A percentile compares a stretch with the other conserved stretches of the same genome.
Conservation (phyloP, 2,113 vertebrate genomes). For the Otus sunia region DNA sequence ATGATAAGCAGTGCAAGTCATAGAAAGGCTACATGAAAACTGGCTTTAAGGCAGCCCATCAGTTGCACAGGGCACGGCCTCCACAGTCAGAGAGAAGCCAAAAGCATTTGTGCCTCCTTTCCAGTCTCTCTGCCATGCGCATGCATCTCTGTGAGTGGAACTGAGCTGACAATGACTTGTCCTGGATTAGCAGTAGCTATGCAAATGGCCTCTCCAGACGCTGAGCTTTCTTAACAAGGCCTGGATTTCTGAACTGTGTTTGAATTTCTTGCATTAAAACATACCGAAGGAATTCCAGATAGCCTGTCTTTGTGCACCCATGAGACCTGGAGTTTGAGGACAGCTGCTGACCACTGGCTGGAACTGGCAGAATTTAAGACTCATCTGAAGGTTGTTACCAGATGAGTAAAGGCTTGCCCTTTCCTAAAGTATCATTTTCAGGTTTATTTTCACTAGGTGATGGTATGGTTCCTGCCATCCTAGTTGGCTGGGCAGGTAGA, state of each 20-base stretch:
- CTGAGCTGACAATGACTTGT: not conserved
- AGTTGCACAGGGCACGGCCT: not conserved
- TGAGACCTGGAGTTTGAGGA: accelerated
- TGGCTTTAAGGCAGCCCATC: not conserved
- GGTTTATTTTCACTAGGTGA: not conserved
- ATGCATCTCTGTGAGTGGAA: not conserved
- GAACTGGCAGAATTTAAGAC: not conserved
- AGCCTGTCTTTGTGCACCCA: not conserved
- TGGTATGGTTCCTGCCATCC: not conserved
- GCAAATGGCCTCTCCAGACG: not conserved
- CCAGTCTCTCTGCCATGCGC: not conserved
- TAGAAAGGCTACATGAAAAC: not conserved
- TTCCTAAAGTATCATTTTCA: not conserved
- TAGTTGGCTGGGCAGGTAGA: not conserved
- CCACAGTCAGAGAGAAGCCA: not conserved
- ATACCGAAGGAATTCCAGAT: not conserved
- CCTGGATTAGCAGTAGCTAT: not conserved
- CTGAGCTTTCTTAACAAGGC: not conserved
- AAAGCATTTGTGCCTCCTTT: not conserved
- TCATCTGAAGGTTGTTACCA: not conserved
- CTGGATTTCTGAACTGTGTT: not conserved
- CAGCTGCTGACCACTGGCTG: not conserved
- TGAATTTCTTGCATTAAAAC: not conserved
- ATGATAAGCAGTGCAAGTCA: not conserved
- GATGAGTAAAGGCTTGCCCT: not conserved